A percentile compares a stretch with the other conserved stretches of the same genome.
Evolutionary conservation across 1,140 invertebrate genomes (phyloP).

Genomic region (Hycleus cichorii): DNA sequence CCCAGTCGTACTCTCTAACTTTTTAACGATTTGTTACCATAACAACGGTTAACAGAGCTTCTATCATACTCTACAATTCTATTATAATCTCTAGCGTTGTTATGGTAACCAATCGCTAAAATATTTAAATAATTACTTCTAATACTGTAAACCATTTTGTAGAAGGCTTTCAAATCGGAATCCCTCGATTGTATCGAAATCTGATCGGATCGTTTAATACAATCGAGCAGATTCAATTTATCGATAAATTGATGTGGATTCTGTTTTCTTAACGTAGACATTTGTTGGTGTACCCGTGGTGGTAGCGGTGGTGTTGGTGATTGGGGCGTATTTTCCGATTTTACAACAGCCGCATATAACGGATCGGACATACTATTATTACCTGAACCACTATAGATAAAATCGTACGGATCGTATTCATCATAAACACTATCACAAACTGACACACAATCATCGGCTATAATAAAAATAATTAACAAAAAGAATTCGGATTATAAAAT

Average conservation of each 20-base stretch:
- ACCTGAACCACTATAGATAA: conserved; percentile 61
- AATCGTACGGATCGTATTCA: conserved; percentile 75
- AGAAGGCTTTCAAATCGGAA: conserved; percentile 69
- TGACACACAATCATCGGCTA: conserved; percentile 43
- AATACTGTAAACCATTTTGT: conserved; percentile 67
- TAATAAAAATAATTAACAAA: conserved; percentile 4
- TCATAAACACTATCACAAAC: conserved; percentile 70
- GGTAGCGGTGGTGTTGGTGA: conserved; percentile 49
- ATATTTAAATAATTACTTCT: conserved; percentile 48
- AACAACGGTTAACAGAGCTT: no score
- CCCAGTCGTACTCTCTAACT: no score
- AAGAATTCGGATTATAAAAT: not conserved
- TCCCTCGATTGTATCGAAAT: conserved; percentile 41
- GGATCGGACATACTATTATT: conserved; percentile 63
- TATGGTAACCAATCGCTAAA: conserved; percentile 28
- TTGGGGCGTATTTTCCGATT: conserved; percentile 52
- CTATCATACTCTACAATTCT: no score
- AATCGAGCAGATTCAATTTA: conserved; percentile 44
- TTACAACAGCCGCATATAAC: conserved; percentile 66
- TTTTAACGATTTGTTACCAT: no score
- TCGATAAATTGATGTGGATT: not conserved
- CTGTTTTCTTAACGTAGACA: not conserved
- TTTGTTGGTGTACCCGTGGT: conserved; percentile 15
- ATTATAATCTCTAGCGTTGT: no score
- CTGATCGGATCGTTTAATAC: conserved; percentile 23